phyloP scores from a whole-genome alignment of 2,888 invertebrate species.

The Erannis defoliaria region DNA sequence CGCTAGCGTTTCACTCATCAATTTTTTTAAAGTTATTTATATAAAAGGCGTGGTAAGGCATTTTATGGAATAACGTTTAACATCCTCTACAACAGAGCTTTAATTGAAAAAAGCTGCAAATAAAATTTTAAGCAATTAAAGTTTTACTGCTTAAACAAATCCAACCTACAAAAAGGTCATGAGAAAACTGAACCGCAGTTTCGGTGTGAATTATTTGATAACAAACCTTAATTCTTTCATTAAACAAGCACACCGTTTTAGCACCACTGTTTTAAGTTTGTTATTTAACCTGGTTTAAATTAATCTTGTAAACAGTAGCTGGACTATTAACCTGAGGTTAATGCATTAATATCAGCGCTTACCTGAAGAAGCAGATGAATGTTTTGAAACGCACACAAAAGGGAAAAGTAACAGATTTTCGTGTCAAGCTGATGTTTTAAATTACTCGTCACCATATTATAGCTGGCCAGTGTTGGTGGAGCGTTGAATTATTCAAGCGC shows the following conservation, averaged over 20 bases:
- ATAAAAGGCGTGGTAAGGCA: slow-evolving; percentile 42
- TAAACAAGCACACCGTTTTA: slow-evolving; percentile 31
- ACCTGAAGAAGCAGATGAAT: neutral
- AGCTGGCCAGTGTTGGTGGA: slow-evolving; percentile 52
- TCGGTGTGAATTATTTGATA: slow-evolving; percentile 31
- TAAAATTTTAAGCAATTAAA: slow-evolving; percentile 11
- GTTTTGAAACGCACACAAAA: neutral
- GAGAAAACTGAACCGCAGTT: slow-evolving; percentile 25
- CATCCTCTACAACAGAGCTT: slow-evolving; percentile 41
- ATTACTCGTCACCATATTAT: slow-evolving; percentile 64
- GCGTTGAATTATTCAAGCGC: slow-evolving; percentile 68
- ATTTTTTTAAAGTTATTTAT: slow-evolving; percentile 58
- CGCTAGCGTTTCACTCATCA: slow-evolving; percentile 70
- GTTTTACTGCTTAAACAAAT: slow-evolving; percentile 24
- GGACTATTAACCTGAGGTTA: slow-evolving; percentile 18
- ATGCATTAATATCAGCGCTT: slow-evolving; percentile 1
- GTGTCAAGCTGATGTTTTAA: slow-evolving; percentile 56
- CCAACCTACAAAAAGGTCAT: slow-evolving; percentile 31
- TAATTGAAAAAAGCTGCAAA: slow-evolving; percentile 9
- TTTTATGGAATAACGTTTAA: slow-evolving; percentile 50
- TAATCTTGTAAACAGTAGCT: slow-evolving; percentile 24
- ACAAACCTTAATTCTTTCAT: slow-evolving; percentile 32
- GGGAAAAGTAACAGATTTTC: slow-evolving; percentile 29
- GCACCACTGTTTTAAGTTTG: slow-evolving; percentile 20
- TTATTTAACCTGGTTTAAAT: slow-evolving; percentile 25